phyloP scores from a whole-genome alignment of 2,888 invertebrate species.

The Aquatica leii region DNA sequence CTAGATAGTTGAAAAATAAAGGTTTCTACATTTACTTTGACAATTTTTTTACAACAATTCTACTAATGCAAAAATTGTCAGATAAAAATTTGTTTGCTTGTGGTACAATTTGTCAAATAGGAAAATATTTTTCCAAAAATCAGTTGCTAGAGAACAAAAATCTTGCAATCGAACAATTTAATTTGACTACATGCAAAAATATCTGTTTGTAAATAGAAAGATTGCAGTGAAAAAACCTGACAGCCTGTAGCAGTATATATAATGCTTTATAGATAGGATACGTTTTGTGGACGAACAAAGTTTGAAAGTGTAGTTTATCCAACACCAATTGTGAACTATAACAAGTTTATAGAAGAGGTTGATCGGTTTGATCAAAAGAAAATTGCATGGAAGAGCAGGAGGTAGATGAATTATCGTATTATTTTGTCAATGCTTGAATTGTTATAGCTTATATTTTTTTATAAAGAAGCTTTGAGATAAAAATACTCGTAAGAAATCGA shows the following conservation, averaged over 20 bases:
- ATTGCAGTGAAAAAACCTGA: conserved; percentile 36
- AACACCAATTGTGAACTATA: conserved; percentile 45
- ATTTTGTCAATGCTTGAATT: conserved; percentile 45
- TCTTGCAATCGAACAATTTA: not conserved
- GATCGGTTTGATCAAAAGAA: conserved; percentile 47
- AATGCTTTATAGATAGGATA: not conserved
- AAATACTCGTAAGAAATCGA: not conserved
- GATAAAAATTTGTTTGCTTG: conserved; percentile 11
- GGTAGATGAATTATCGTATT: conserved; percentile 50
- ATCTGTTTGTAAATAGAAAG: conserved; percentile 47
- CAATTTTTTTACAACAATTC: conserved; percentile 41
- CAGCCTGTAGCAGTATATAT: not conserved
- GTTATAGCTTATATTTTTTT: conserved; percentile 43
- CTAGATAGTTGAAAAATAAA: not conserved
- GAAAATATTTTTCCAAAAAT: conserved; percentile 20
- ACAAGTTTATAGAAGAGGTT: conserved; percentile 48
- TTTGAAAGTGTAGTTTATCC: conserved; percentile 43
- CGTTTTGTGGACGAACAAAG: conserved; percentile 44
- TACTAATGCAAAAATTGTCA: conserved; percentile 41
- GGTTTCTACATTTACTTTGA: not conserved
- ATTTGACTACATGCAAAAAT: conserved; percentile 38
- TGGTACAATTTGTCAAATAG: not conserved
- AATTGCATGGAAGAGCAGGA: conserved; percentile 45
- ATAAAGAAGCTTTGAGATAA: conserved; percentile 6
- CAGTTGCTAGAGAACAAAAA: not conserved